A percentile compares a stretch with the other conserved stretches of the same genome.
phyloP scores from a whole-genome alignment of 2,797 vertebrate species.

The Trematomus bernacchii region DNA sequence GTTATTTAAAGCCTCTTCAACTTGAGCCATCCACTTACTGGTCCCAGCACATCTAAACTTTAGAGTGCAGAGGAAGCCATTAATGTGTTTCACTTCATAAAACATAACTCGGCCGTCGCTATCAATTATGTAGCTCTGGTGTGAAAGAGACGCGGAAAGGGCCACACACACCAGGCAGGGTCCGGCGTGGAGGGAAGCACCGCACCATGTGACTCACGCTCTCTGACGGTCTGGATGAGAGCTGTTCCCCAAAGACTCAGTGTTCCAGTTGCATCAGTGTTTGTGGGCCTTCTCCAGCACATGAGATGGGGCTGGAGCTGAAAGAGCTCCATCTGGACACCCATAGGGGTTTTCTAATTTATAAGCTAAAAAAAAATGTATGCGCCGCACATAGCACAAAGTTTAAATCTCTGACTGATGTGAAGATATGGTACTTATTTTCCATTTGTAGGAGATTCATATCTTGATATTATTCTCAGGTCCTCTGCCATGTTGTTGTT shows the following conservation, averaged over 20 bases:
- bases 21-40: conserved; percentile 49
- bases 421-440: not conserved
- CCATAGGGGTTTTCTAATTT: conserved; percentile 61
- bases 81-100: conserved; percentile 76
- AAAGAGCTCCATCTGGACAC: conserved; percentile 72
- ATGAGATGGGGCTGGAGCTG: conserved; percentile 62
- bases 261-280: conserved; percentile 81
- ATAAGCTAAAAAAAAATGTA: conserved; percentile 22
- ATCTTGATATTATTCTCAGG: conserved; percentile 19
- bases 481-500: not conserved
- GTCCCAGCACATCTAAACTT: conserved; percentile 59
- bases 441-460: not conserved
- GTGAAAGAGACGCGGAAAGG: conserved; percentile 62
- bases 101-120: conserved; percentile 69
- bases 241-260: conserved; percentile 74
- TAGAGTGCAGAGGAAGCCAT: conserved; percentile 60
- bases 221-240: conserved; percentile 75
- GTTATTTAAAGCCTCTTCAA: conserved; percentile 70
- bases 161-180: conserved; percentile 64
- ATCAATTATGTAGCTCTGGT: conserved; percentile 79
- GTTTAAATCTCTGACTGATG: conserved; percentile 36
- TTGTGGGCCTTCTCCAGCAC: conserved; percentile 72
- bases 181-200: conserved; percentile 48
- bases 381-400: conserved; percentile 3
- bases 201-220: conserved; percentile 75